These are phyloP conservation scores for Penaeus chinensis DNA, from an alignment of 1,140 invertebrate species.

Conservation along the genomic window DNA sequence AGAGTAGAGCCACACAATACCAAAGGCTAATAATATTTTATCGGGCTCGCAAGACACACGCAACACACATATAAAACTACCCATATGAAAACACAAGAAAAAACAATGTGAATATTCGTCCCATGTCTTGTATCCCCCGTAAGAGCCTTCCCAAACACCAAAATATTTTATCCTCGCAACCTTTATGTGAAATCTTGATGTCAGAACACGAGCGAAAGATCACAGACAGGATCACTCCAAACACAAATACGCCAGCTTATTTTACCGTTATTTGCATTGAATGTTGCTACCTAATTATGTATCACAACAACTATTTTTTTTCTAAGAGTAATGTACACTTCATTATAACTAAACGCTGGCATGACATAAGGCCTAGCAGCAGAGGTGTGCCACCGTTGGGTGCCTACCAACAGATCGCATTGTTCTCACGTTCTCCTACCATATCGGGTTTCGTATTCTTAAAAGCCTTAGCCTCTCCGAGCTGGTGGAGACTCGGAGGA, in stretches of 20 bases:
- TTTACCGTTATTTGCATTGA: slow-evolving; percentile 50
- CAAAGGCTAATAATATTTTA: not conserved
- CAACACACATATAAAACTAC: slow-evolving; percentile 31
- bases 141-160: slow-evolving; percentile 37
- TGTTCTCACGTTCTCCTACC: too few relatives aligned
- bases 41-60: not conserved
- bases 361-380: slow-evolving; percentile 21
- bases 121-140: slow-evolving; percentile 7
- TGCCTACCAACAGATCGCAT: too few relatives aligned
- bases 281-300: slow-evolving; percentile 51
- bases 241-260: slow-evolving; percentile 49
- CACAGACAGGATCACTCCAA: slow-evolving; percentile 52
- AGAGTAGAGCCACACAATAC: not conserved
- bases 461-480: too few relatives aligned
- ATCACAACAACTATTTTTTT: slow-evolving; percentile 45
- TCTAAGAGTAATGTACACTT: slow-evolving; percentile 24
- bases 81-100: slow-evolving; percentile 15
- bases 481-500: too few relatives aligned
- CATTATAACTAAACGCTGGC: slow-evolving; percentile 29
- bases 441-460: too few relatives aligned
- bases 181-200: slow-evolving; percentile 26
- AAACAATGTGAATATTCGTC: slow-evolving; percentile 29
- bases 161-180: slow-evolving; percentile 33
- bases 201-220: slow-evolving; percentile 50
- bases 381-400: not conserved